Evolutionary conservation across 1,140 invertebrate genomes (phyloP), one percentile per base, ranked within the genome.

Genomic region (Neotoxoptera formosana): DNA sequence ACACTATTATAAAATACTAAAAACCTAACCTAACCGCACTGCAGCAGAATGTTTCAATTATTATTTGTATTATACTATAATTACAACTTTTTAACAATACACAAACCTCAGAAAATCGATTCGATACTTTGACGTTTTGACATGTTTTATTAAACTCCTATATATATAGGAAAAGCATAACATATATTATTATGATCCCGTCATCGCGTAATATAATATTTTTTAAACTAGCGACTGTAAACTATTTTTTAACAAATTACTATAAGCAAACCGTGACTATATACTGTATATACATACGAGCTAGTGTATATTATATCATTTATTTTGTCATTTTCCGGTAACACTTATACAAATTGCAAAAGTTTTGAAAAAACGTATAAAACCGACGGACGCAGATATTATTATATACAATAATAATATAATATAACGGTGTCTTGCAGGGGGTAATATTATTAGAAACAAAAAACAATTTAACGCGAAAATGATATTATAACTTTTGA

Each of bases 401-500:
- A n/a, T 67, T 67, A 14, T 67, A 14, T 41, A 41, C 41, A 41
- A 41, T 11, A n/a, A 67, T 67, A 67, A 67, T n/a, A 67, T n/a
- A 67, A 67, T 67, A 67, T 67, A n/a, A n/a, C n/a, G n/a, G n/a
- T 67, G 60, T 67, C 30, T 67, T 67, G 48, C 11, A 17, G 60
- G 14, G 30, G 14, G 30, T 67, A 67, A 17, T n/a, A n/a, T n/a
- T 67, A 67, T 67, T 17, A n/a, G 30, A 67, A 67, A n/a, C 0
- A 67, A n/a, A 67, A 67, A 67, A 67, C n/a, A n/a, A n/a, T 67
- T 67, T n/a, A 67, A 67, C 60, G 30, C 3, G 4, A 67, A 67
- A 67, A 67, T 67, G n/a, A 67, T 67, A 67, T 67, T 67, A 67
- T n/a, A n/a, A n/a, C 60, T 67, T 67, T n/a, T n/a, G 30, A n/a